Evolutionary conservation across 2,113 vertebrate species (phyloP), one percentile per base, ranked within the genome.

Genomic region (Ptychochromis oligacanthus): DNA sequence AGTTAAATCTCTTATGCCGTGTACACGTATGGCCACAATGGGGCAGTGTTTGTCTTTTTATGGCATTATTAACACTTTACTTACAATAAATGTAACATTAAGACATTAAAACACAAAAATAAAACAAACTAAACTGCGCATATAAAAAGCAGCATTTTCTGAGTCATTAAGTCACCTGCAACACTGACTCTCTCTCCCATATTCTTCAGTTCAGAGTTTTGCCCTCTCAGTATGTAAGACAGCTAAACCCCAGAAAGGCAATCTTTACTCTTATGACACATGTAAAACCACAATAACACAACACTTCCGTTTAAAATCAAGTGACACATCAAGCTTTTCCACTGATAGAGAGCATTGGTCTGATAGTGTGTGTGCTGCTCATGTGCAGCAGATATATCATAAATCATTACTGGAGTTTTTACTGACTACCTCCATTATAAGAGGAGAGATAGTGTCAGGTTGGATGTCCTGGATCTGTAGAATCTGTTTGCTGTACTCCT

Each of bases 371-470:
- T 49, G 24, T 72, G 58, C 18, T 34, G 59, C 65, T 46, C 12
- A 38, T 31, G n/a, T 5, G 40, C 24, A n/a, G 64, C 20, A 14
- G 56, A 59, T 49, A 31, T 12, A 22, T 88, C 7, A 79, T 6
- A 70, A 17, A 61, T 86, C 54, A 40, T 15, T 20, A 43, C 24
- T 72, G 9, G 57, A 24, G 46, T 82, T 78, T 77, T 92, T 93
- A 92, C 95, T 95, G 65, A 97, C 86, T 46, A 97, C 43, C 88
- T 97, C 96, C 87, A 92, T 88, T 28, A 96, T 92, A 40, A 97
- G 96, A 0, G 96, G 96, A 0, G 95, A 92, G 43, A 93, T 83
- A 9, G 81, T 58, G 12, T 88, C 81, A 7, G 91, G 91, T 65
- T 93, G 85, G 56, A 95, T 90, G 85, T 97, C 95, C 84, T 96